Percentiles rank a stretch among this genome's conserved stretches.
Conservation (phyloP, 2,797 vertebrate species). For the Centroberyx gerrardi region DNA sequence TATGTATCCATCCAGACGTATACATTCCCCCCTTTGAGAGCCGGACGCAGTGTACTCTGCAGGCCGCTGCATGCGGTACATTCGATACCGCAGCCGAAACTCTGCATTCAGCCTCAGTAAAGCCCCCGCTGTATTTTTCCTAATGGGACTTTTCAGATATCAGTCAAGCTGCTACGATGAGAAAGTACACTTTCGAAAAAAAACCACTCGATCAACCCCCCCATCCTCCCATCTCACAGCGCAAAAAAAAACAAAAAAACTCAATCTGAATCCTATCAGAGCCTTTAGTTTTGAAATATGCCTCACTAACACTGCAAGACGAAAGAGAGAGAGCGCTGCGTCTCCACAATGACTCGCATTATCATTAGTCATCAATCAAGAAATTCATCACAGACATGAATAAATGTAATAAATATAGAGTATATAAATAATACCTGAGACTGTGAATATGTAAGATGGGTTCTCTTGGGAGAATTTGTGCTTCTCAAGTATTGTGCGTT, state of each 20-base stretch:
- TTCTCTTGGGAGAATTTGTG: constrained; percentile 79
- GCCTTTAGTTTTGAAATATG: constrained; percentile 81
- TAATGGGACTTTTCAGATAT: constrained; percentile 75
- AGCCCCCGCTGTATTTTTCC: constrained; percentile 61
- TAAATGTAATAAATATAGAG: constrained; percentile 85
- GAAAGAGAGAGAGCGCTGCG: constrained; percentile 59
- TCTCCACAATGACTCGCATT: constrained; percentile 72
- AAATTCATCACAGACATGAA: constrained; percentile 76
- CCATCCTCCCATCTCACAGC: constrained; percentile 55
- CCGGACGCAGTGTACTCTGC: constrained; percentile 23
- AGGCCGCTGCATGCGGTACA: background rate
- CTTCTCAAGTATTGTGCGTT: constrained; percentile 83
- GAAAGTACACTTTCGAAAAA: constrained; percentile 60
- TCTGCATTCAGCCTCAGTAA: constrained; percentile 57
- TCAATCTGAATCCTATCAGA: constrained; percentile 73
- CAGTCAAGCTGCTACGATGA: constrained; percentile 79
- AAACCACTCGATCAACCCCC: constrained; percentile 58
- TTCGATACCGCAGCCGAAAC: constrained; percentile 56
- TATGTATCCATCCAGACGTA: constrained; percentile 45
- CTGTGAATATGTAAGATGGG: constrained; percentile 87
- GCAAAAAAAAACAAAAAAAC: constrained; percentile 23
- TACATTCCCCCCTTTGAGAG: constrained; percentile 50
- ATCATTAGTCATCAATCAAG: constrained; percentile 78
- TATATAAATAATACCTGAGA: constrained; percentile 87
- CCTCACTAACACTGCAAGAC: constrained; percentile 70